Evolutionary conservation across 2,888 invertebrate species (phyloP).

Genomic region (Agrotis puta): DNA sequence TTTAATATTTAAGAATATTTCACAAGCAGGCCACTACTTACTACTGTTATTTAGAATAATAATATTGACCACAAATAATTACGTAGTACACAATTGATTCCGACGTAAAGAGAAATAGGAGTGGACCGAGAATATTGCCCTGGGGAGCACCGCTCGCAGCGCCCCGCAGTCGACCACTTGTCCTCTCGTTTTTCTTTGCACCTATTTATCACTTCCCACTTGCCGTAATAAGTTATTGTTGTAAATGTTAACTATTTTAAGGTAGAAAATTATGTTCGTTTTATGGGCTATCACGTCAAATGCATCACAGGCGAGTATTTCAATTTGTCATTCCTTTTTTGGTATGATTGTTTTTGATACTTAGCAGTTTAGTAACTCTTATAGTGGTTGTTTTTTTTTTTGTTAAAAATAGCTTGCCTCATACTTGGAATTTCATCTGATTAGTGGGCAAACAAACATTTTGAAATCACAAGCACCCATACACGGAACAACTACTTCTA

Average conservation of each 20-base stretch:
- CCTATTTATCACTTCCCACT: conserved; percentile 61
- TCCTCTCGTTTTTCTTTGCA: conserved; percentile 55
- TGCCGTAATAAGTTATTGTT: conserved; percentile 42
- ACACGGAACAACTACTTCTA: too few relatives aligned
- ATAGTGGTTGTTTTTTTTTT: too few relatives aligned
- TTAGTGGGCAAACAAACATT: too few relatives aligned
- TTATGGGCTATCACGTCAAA: conserved; percentile 49
- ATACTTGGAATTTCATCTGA: too few relatives aligned
- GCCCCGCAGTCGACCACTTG: conserved; percentile 53
- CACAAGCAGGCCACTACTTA: conserved; percentile 12
- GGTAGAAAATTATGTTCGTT: conserved; percentile 41
- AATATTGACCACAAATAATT: conserved; percentile 48
- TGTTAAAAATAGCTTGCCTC: too few relatives aligned
- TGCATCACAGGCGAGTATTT: conserved; percentile 14
- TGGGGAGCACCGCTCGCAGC: conserved; percentile 61
- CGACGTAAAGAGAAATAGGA: conserved; percentile 60
- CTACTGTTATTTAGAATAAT: conserved; percentile 7
- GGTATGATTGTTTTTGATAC: conserved; percentile 26
- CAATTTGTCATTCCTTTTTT: conserved; percentile 38
- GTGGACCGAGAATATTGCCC: conserved; percentile 66
- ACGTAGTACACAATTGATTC: conserved; percentile 54
- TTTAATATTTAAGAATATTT: background rate
- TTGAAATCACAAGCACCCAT: too few relatives aligned
- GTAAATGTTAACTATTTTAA: conserved; percentile 50
- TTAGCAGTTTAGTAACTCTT: conserved; percentile 27